Percentiles rank a stretch among this genome's conserved stretches.
These are phyloP conservation scores for Tineola bisselliella DNA, from an alignment of 2,888 invertebrate genomes.

Conservation along the genomic window DNA sequence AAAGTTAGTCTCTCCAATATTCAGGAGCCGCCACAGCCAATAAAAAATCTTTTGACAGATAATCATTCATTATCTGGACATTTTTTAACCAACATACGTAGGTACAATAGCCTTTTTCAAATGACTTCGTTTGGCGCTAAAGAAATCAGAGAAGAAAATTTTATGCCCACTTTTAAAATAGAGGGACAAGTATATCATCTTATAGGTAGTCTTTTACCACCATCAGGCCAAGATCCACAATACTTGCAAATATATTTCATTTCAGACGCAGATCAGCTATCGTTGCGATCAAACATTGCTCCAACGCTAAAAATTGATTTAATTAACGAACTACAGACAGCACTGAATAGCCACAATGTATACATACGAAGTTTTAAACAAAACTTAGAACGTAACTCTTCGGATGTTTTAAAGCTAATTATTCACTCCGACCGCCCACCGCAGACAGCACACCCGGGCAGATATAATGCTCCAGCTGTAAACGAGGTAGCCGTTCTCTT, in stretches of 20 bases:
- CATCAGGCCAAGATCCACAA: conserved; percentile 16
- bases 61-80: conserved; percentile 14
- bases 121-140: conserved; percentile 18
- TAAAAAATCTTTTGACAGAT: conserved; percentile 15
- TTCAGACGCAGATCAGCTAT: conserved; percentile 10
- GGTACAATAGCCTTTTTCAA: conserved; percentile 16
- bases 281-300: conserved; percentile 14
- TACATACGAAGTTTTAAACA: conserved; percentile 17
- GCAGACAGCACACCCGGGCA: conserved; percentile 14
- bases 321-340: conserved; percentile 17
- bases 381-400: conserved; percentile 16
- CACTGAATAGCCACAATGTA: conserved; percentile 16
- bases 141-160: conserved; percentile 14
- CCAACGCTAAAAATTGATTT: conserved; percentile 17
- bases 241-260: conserved; percentile 20
- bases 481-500: conserved; percentile 23
- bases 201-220: conserved; percentile 17
- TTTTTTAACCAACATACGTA: conserved; percentile 15
- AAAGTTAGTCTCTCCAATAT: conserved; percentile 19
- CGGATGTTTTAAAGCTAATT: conserved; percentile 14
- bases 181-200: conserved; percentile 13
- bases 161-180: conserved; percentile 18
- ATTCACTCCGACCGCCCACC: conserved; percentile 17
- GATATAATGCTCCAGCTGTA: conserved; percentile 21
- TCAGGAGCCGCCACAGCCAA: conserved; percentile 17